Conservation (phyloP, 2,888 invertebrate genomes). For the Ornithoptera alexandrae region DNA sequence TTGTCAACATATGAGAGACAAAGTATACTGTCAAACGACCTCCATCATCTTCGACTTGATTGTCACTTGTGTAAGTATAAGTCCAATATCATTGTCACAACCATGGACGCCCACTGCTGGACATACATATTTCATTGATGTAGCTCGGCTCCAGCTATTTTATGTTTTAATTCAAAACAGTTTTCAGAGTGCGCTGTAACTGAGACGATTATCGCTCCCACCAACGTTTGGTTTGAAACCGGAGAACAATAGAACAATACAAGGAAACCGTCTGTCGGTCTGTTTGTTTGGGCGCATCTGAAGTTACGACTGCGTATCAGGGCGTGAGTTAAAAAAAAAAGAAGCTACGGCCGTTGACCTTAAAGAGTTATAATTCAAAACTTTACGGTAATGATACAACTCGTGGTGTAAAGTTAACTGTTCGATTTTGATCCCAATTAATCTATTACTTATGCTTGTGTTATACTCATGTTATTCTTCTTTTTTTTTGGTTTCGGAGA, state of each 20-base stretch:
- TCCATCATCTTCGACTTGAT: too few relatives aligned
- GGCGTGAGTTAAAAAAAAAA: constrained; percentile 14
- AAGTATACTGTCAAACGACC: too few relatives aligned
- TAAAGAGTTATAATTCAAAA: constrained; percentile 7
- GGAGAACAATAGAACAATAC: constrained; percentile 39
- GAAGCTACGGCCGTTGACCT: constrained; percentile 25
- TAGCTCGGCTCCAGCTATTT: background rate
- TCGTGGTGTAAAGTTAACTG: too few relatives aligned
- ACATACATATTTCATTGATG: background rate
- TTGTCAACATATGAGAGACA: too few relatives aligned
- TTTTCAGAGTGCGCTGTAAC: constrained; percentile 6
- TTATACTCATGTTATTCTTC: too few relatives aligned
- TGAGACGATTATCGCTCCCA: constrained; percentile 12
- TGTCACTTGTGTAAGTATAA: too few relatives aligned
- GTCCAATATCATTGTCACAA: too few relatives aligned
- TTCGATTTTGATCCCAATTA: too few relatives aligned
- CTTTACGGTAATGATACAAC: background rate
- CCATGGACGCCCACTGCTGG: too few relatives aligned
- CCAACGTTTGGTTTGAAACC: constrained; percentile 23
- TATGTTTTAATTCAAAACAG: background rate
- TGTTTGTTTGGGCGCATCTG: constrained; percentile 27
- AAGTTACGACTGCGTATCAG: constrained; percentile 20
- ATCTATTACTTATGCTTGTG: too few relatives aligned
- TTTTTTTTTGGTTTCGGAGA: too few relatives aligned
- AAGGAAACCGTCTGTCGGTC: constrained; percentile 35